Evolutionary conservation across 2,888 invertebrate species (phyloP).

Genomic region (Saturnia japonica): DNA sequence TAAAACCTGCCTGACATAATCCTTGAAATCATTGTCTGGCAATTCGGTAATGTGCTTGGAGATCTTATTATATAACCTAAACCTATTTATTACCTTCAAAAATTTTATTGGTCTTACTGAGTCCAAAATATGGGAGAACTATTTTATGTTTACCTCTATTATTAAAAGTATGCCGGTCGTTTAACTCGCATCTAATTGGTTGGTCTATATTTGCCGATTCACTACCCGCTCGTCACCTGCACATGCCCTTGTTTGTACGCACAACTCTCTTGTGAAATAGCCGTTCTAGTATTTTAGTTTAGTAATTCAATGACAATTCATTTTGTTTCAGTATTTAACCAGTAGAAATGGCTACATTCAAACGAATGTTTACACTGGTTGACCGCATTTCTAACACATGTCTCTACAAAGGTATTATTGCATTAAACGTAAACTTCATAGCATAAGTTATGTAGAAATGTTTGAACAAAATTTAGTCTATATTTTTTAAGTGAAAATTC

Average conservation of each 20-base stretch:
- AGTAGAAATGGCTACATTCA: conserved; percentile 9
- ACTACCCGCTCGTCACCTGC: too few relatives aligned
- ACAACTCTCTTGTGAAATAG: neutral
- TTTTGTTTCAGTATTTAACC: conserved; percentile 6
- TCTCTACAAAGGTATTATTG: conserved; percentile 18
- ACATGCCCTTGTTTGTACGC: neutral
- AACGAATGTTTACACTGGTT: conserved; percentile 18
- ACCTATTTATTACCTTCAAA: too few relatives aligned
- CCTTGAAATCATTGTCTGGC: too few relatives aligned
- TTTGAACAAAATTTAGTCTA: neutral
- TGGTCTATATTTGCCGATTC: neutral
- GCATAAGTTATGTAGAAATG: neutral
- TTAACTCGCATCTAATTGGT: neutral
- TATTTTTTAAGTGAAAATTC: too few relatives aligned
- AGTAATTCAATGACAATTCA: neutral
- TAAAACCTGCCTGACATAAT: too few relatives aligned
- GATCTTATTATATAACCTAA: too few relatives aligned
- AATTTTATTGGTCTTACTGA: too few relatives aligned
- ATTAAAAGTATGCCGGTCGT: too few relatives aligned
- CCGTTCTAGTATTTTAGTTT: neutral
- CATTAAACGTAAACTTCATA: neutral
- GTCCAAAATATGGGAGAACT: too few relatives aligned
- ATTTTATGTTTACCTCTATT: too few relatives aligned
- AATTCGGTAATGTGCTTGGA: too few relatives aligned
- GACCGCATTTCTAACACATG: conserved; percentile 21